A percentile compares a stretch with the other conserved stretches of the same genome.
Conservation (phyloP, 2,888 invertebrate genomes). For the Rhabditophanes sp. region DNA sequence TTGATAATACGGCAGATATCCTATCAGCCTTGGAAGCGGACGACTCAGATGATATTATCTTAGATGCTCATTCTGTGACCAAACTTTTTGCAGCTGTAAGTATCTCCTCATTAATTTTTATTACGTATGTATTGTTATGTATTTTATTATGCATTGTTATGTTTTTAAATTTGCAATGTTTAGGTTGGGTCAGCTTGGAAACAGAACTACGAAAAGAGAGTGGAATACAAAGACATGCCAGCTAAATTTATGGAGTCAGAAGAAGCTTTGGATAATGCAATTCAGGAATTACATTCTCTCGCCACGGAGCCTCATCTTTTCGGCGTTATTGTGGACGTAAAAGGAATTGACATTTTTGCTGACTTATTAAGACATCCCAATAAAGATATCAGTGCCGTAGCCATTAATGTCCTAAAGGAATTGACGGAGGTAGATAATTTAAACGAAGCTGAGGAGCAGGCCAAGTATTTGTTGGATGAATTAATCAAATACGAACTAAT, state of each 20-base stretch:
- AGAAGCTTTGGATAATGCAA: conserved; percentile 69
- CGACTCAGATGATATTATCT: too few species aligned
- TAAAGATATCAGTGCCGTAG: conserved; percentile 70
- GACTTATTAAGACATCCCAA: conserved; percentile 88
- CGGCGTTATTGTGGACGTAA: conserved; percentile 70
- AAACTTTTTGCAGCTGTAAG: too few species aligned
- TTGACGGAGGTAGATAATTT: conserved; percentile 86
- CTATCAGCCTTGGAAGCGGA: too few species aligned
- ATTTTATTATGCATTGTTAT: too few species aligned
- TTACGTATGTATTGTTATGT: too few species aligned
- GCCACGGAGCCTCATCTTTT: conserved; percentile 91
- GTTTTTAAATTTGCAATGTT: too few species aligned
- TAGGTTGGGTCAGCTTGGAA: too few species aligned
- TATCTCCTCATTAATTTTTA: too few species aligned
- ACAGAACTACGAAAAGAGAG: conserved; percentile 91
- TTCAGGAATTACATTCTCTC: conserved; percentile 71
- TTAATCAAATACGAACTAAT: conserved; percentile 75
- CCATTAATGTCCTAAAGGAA: conserved; percentile 60
- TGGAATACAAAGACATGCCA: conserved; percentile 68
- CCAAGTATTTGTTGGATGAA: conserved; percentile 58
- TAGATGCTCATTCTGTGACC: too few species aligned
- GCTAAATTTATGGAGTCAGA: conserved; percentile 82
- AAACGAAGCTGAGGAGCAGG: conserved; percentile 51
- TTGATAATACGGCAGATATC: too few species aligned
- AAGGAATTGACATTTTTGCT: conserved; percentile 68